Evolutionary conservation across 2,113 vertebrate genomes (phyloP), one percentile per base, ranked within the genome.

Genomic region (Gasterosteus aculeatus): DNA sequence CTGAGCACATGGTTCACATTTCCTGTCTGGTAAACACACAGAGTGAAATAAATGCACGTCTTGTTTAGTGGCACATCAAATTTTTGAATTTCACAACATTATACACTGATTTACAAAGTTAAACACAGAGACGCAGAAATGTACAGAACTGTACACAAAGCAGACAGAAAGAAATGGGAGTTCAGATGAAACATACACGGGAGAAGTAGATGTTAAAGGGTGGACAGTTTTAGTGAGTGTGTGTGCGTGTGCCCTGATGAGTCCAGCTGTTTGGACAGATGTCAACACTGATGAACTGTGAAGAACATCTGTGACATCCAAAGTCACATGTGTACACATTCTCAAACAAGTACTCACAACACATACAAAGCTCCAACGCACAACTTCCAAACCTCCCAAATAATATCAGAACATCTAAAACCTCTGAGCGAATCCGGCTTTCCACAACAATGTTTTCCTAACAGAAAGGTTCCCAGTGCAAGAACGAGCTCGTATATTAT

Each of bases 211-310:
- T 46, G 10, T 85, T 84, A 73, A 47, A 69, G 51, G 3, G 65
- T 77, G 58, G 68, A 65, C 8, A 4, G 44, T 80, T 5, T 38
- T 38, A 38, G 44, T 53, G 57, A 68, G 80, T 72, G 70, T 78
- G 72, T 81, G 67, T 74, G 54, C 61, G 70, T 60, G 60, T 81
- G 78, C 85, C 78, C 82, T 86, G 69, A 75, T 51, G 62, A 82
- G 72, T 60, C 80, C 94, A 94, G 94, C 92, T 94, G 94, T 91
- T 90, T 79, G 81, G 81, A 87, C 91, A 92, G 89, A 92, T 93
- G 91, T 94, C 86, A 85, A 60, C 77, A 64, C 83, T 86, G 88
- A 88, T 89, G 87, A 86, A 91, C 90, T 84, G 88, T 89, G 86
- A 92, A 91, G 87, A 93, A 92, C 91, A 90, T 93, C 91, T 87